Conservation (phyloP, 2,113 vertebrate genomes). For the Stegostoma tigrinum region DNA sequence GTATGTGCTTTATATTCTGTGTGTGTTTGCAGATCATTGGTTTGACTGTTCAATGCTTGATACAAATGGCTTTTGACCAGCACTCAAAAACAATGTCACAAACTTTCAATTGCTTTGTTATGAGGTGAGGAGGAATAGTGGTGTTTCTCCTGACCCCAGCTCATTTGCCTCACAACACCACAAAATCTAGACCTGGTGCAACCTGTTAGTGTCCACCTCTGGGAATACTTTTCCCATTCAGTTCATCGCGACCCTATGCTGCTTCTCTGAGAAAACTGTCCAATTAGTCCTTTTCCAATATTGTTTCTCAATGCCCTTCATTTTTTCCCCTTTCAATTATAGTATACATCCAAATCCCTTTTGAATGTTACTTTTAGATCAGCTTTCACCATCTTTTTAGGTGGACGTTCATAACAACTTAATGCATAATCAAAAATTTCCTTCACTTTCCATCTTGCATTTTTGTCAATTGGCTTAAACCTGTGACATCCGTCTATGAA, state of each 20-base stretch:
- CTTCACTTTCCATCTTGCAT: not conserved
- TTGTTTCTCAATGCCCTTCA: not conserved
- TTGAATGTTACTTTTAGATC: not conserved
- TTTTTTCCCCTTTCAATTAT: not conserved
- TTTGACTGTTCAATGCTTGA: too few species aligned
- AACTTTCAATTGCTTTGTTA: not conserved
- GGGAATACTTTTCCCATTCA: not conserved
- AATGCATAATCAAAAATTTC: not conserved
- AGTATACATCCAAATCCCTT: not conserved
- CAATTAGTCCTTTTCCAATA: not conserved
- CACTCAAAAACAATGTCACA: not conserved
- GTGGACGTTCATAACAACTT: not conserved
- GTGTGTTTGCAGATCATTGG: not conserved
- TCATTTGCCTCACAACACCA: not conserved
- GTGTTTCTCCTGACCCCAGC: too few species aligned
- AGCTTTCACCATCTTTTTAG: not conserved
- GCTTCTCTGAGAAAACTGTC: not conserved
- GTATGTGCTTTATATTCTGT: not conserved
- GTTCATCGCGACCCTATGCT: not conserved
- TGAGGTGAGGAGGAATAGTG: too few species aligned
- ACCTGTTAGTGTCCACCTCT: not conserved
- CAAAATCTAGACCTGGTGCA: not conserved
- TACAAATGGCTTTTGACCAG: not conserved
- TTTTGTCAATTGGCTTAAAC: not conserved
- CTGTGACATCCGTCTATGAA: too few species aligned